These are phyloP conservation scores for Tillus elongatus DNA, from an alignment of 2,888 invertebrate genomes.

Conservation along the genomic window DNA sequence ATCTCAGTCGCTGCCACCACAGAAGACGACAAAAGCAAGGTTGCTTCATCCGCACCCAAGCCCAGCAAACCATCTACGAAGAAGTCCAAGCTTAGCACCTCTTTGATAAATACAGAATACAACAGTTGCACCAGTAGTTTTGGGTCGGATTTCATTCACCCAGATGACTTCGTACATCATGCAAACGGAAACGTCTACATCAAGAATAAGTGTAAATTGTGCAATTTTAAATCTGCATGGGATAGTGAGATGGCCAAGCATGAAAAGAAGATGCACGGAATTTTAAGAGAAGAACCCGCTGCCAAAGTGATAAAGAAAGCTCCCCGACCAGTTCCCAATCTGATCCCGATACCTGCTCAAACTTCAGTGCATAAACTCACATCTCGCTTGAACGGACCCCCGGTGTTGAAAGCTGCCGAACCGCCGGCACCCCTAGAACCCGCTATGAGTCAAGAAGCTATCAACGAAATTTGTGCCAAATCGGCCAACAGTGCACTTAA, in stretches of 20 bases:
- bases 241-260: constrained; percentile 50
- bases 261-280: constrained; percentile 43
- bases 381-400: constrained; percentile 9
- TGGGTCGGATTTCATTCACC: constrained; percentile 45
- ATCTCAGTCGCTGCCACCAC: constrained; percentile 33
- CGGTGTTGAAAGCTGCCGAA: constrained; percentile 22
- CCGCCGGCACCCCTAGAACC: constrained; percentile 28
- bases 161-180: constrained; percentile 41
- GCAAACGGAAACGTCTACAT: constrained; percentile 42
- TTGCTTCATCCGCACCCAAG: constrained; percentile 14
- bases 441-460: constrained; percentile 41
- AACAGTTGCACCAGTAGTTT: constrained; percentile 25
- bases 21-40: constrained; percentile 19
- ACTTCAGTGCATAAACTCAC: constrained; percentile 20
- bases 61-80: constrained; percentile 21
- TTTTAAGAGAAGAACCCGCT: constrained; percentile 26
- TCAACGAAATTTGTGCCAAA: constrained; percentile 43
- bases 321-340: constrained; percentile 62
- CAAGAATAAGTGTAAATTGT: constrained; percentile 45
- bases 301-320: constrained; percentile 31
- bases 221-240: constrained; percentile 50
- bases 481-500: constrained; percentile 45
- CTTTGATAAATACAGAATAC: no score
- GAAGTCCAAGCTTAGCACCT: constrained; percentile 23
- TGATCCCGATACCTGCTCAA: constrained; percentile 56